These are phyloP conservation scores for Nasua narica DNA, from an alignment of 2,797 vertebrate species.

Conservation along the genomic window DNA sequence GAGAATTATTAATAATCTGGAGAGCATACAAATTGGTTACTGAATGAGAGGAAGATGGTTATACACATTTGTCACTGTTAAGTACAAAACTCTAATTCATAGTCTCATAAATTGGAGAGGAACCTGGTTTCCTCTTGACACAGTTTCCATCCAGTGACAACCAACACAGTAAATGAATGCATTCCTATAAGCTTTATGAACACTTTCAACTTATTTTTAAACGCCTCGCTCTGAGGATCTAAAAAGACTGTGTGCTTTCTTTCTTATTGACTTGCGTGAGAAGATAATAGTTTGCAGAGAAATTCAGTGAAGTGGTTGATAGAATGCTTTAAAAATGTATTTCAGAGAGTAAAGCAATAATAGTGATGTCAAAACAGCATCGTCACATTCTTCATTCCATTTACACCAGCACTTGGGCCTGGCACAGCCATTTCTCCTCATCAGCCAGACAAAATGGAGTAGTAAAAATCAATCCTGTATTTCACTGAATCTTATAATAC, in stretches of 20 bases:
- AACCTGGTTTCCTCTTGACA: neutral
- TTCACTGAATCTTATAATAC: neutral
- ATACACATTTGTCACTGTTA: neutral
- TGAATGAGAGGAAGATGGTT: neutral
- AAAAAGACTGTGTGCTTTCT: neutral
- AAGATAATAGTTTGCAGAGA: conserved; percentile 30
- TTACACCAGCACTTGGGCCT: neutral
- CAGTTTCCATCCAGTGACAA: neutral
- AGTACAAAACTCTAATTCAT: neutral
- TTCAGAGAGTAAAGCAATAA: neutral
- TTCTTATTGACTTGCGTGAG: conserved; percentile 24
- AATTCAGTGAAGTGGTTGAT: conserved; percentile 1
- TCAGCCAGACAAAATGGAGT: neutral
- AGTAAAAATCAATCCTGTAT: neutral
- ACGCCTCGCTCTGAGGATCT: neutral
- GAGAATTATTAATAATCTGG: neutral
- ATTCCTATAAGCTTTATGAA: neutral
- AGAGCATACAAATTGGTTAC: neutral
- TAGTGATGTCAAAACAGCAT: neutral
- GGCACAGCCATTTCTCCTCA: neutral
- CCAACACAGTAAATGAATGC: neutral
- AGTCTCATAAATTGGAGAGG: neutral
- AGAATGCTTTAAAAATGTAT: neutral
- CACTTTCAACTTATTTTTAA: conserved; percentile 52
- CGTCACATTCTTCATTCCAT: neutral